Conservation (phyloP, 2,113 vertebrate genomes). For the Chaetorhynchus papuensis region DNA sequence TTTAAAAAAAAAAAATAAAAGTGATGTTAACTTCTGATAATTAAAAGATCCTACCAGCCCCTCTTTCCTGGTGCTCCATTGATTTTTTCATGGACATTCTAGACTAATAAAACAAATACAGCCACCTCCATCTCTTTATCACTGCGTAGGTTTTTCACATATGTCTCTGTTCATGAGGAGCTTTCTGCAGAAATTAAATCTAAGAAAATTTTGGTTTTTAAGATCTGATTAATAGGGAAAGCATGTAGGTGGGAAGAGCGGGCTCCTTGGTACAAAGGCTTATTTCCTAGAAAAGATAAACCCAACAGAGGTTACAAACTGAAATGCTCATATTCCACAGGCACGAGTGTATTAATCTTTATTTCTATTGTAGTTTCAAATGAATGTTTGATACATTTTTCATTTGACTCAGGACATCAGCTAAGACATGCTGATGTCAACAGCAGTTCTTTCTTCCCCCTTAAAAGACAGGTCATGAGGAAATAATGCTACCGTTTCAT, state of each 20-base stretch:
- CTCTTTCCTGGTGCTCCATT: not conserved
- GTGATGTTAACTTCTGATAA: not conserved
- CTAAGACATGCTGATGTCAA: not conserved
- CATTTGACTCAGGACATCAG: not conserved
- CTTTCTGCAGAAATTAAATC: not conserved
- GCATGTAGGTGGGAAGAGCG: not conserved
- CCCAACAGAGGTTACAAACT: not conserved
- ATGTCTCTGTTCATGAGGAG: not conserved
- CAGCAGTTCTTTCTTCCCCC: not conserved
- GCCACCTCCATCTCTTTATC: not conserved
- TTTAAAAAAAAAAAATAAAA: not conserved
- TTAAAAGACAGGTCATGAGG: not conserved
- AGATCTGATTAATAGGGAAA: not conserved
- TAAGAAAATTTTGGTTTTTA: not conserved
- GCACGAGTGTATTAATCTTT: not conserved
- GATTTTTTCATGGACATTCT: constrained; percentile 26
- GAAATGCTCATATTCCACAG: not conserved
- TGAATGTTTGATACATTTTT: not conserved
- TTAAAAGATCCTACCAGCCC: not conserved
- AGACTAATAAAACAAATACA: not conserved
- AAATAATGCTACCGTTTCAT: not conserved
- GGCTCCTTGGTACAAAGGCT: not conserved
- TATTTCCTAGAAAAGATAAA: not conserved
- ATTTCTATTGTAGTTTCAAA: not conserved
- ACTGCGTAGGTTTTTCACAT: not conserved